These are phyloP conservation scores for Oceanites oceanicus DNA, from an alignment of 2,113 vertebrate species.

Conservation along the genomic window DNA sequence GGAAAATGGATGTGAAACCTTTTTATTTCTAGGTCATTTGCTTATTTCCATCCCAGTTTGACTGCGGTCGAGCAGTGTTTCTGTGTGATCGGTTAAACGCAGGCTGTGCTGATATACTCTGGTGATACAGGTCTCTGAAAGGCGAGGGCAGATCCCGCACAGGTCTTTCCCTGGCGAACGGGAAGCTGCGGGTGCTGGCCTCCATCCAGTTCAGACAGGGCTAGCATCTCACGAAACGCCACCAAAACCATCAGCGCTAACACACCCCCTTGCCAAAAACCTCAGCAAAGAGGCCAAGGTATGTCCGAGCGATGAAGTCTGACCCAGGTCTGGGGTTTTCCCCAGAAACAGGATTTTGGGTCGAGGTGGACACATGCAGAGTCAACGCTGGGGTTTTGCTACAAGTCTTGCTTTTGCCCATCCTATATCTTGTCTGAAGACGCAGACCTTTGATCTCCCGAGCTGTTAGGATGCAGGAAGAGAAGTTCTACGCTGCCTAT, in stretches of 20 bases:
- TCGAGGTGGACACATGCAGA: no score
- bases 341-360: background rate
- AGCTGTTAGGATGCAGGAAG: background rate
- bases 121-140: background rate
- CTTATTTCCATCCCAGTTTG: background rate
- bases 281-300: background rate
- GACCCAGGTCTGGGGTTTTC: background rate
- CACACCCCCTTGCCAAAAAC: background rate
- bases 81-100: background rate
- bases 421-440: background rate
- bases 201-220: background rate
- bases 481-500: background rate
- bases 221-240: background rate
- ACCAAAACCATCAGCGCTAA: background rate
- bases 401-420: background rate
- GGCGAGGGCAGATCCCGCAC: background rate
- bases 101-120: rapidly evolving
- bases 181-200: background rate
- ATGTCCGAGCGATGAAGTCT: rapidly evolving
- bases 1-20: background rate
- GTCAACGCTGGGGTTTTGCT: background rate
- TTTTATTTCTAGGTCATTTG: background rate
- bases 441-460: background rate
- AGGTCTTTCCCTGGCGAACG: background rate
- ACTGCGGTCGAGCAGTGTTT: rapidly evolving